These are phyloP conservation scores for Sander lucioperca DNA, from an alignment of 2,113 vertebrate genomes.

Conservation along the genomic window DNA sequence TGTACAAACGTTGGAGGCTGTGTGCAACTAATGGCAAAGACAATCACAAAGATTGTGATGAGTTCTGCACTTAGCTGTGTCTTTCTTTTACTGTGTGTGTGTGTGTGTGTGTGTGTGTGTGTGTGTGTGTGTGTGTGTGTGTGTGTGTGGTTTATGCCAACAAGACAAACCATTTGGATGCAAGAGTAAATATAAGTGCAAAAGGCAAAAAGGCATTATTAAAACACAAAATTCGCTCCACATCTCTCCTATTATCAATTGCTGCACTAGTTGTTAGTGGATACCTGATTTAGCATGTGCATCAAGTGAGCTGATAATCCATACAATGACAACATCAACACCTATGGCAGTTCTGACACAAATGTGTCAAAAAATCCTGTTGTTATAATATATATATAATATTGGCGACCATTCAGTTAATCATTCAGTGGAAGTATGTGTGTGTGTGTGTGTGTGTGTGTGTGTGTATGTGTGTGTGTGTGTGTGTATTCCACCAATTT, in stretches of 20 bases:
- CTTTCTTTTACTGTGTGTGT: constrained; percentile 16
- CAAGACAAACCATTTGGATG: neutral
- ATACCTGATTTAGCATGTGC: neutral
- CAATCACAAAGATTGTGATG: constrained; percentile 18
- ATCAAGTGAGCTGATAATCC: neutral
- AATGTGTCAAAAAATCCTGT: constrained; percentile 9
- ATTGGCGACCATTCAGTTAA: neutral
- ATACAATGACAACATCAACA: neutral
- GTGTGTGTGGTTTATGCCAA: neutral
- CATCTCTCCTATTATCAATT: neutral
- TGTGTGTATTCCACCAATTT: constrained; percentile 4
- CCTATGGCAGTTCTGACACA: no score
- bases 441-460: neutral
- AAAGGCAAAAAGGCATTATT: neutral
- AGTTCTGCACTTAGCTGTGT: constrained; percentile 26
- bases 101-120: neutral
- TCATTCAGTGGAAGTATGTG: constrained; percentile 31
- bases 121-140: neutral
- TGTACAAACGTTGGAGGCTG: constrained; percentile 4
- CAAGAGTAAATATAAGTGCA: neutral
- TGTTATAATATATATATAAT: no score
- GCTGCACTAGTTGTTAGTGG: neutral
- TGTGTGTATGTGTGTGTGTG: neutral
- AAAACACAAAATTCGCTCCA: neutral
- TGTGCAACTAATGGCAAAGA: constrained; percentile 41